Conservation (phyloP, 2,113 vertebrate species). For the Equus quagga region DNA sequence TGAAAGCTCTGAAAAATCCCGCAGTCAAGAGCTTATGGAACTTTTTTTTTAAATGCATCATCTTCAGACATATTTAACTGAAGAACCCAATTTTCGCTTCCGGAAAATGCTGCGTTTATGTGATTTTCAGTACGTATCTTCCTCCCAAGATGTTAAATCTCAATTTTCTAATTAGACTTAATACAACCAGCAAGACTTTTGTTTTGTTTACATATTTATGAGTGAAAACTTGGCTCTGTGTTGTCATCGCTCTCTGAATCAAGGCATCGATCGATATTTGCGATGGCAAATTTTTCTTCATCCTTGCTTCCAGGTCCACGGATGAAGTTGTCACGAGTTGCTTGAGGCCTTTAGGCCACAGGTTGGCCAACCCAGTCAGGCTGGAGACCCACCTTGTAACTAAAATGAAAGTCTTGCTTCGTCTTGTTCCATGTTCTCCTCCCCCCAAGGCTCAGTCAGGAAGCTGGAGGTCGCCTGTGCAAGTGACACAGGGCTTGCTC, state of each 20-base stretch:
- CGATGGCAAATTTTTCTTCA: no score
- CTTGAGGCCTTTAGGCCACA: background rate
- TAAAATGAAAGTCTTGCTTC: background rate
- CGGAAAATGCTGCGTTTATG: background rate
- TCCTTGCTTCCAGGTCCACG: background rate
- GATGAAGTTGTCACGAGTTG: fast-evolving
- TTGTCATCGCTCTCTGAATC: background rate
- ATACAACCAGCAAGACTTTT: fast-evolving
- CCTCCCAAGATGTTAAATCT: background rate
- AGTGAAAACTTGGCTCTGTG: background rate
- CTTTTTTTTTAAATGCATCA: background rate
- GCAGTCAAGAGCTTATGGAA: fast-evolving
- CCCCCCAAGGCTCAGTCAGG: background rate
- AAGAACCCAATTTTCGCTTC: background rate
- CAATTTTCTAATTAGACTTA: fast-evolving
- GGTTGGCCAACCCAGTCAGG: background rate
- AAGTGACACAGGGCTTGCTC: background rate
- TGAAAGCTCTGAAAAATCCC: background rate
- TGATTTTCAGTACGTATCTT: no score
- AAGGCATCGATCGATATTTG: fast-evolving
- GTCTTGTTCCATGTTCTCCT: fast-evolving
- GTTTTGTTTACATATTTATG: fast-evolving
- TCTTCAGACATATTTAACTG: background rate
- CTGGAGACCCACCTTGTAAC: background rate
- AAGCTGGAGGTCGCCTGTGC: background rate